Evolutionary conservation across 2,888 invertebrate genomes (phyloP), one percentile per base, ranked within the genome.

Genomic region (Leucoptera coffeella): DNA sequence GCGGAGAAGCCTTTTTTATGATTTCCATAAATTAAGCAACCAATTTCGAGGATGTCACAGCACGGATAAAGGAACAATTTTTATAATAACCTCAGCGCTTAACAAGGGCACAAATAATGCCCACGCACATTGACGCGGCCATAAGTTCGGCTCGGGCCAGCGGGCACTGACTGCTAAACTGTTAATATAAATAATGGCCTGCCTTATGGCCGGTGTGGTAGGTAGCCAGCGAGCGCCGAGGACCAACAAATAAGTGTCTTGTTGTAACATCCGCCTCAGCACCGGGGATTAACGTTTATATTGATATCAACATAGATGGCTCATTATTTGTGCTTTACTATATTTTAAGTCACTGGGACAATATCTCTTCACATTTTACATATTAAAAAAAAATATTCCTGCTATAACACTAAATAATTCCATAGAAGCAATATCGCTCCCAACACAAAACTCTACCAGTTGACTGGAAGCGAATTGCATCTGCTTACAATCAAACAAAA

Each of bases 141-240:
- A 64, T 65, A 67, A 62, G 56, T 62, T 55, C 48, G 57, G 55
- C 53, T 57, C 53, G 54, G 46, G 49, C 42, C 46, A 38, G 45
- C 47, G 56, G 50, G 53, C 61, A 59, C 54, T 57, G 61, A 53
- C 65, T 65, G 69, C 69, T 67, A 64, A 67, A 64, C 67, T 67
- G 69, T 69, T 69, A 67, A 64, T 62, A 61, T 67, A 65, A 67
- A 67, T 69, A 67, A 69, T 69, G 69, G 65, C 65, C 67, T 69
- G 65, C 47, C 57, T 64, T 62, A 65, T 59, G 57, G 50, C 52
- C 45, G 47, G 43, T 44, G 48, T 51, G 54, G 60, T 58, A 56
- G 60, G 60, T 55, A 57, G 61, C 49, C 45, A 39, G 44, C n/a
- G 36, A 25, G 31, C 12, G 19, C 10, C 20, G 14, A 23, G 28